These are phyloP conservation scores for Zaprionus kolodkinae DNA, from an alignment of 1,140 invertebrate genomes.

Conservation along the genomic window DNA sequence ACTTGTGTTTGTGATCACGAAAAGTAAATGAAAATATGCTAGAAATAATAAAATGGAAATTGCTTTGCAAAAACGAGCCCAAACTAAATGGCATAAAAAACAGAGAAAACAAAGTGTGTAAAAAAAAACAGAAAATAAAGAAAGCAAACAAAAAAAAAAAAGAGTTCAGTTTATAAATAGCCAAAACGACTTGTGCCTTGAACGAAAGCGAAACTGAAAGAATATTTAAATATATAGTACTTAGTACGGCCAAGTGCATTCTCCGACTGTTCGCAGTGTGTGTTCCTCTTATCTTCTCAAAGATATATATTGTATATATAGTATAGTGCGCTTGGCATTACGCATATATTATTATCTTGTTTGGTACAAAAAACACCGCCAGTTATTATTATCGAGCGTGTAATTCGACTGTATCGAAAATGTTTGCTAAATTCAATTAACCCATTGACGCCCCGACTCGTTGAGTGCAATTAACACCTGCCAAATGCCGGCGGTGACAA, in stretches of 20 bases:
- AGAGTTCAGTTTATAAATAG: conserved; percentile 31
- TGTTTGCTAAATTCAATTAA: conserved; percentile 10
- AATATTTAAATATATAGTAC: conserved; percentile 14
- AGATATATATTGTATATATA: too few species aligned
- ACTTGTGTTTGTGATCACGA: conserved; percentile 4
- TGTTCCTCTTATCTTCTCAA: neutral
- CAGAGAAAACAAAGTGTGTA: neutral
- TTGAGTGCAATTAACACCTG: conserved; percentile 30
- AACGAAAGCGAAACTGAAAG: conserved; percentile 33
- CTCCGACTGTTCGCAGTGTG: conserved; percentile 2
- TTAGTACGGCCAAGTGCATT: conserved; percentile 27
- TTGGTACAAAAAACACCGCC: neutral
- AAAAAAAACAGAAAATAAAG: neutral
- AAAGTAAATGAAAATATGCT: conserved; percentile 5
- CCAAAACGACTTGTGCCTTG: conserved; percentile 14
- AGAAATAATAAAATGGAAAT: neutral
- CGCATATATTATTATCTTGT: conserved; percentile 27
- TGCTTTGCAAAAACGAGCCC: neutral
- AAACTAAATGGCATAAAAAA: conserved; percentile 7
- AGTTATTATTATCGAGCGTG: neutral
- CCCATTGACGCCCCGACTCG: neutral
- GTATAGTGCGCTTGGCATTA: neutral
- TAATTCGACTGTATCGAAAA: conserved; percentile 21
- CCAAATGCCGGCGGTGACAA: conserved; percentile 3
- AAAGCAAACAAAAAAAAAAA: too few species aligned